Conservation (phyloP, 2,888 invertebrate species). For the Argyresthia albistria region DNA sequence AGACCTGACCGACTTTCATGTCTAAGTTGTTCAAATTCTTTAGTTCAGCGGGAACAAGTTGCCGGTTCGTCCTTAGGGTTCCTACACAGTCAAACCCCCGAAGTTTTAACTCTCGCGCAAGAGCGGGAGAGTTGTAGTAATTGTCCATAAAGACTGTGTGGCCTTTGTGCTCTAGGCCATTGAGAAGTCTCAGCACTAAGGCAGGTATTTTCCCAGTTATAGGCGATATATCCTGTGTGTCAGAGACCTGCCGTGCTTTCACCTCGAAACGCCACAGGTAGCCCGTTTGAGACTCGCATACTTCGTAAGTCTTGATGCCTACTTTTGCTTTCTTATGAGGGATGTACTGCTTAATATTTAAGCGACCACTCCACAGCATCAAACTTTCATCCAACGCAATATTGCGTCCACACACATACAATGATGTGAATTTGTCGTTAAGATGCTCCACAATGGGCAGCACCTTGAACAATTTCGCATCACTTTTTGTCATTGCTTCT, state of each 20-base stretch:
- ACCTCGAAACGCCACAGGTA: constrained; percentile 13
- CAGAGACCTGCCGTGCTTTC: not conserved
- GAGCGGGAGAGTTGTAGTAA: constrained; percentile 14
- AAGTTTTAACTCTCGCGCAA: constrained; percentile 14
- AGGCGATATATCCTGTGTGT: not conserved
- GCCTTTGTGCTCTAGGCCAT: constrained; percentile 11
- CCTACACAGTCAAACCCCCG: constrained; percentile 16
- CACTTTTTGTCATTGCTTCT: too few relatives aligned
- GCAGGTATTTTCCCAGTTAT: not conserved
- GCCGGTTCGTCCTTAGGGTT: constrained; percentile 13
- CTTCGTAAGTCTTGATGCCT: constrained; percentile 14
- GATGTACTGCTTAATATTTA: constrained; percentile 17
- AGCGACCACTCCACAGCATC: constrained; percentile 18
- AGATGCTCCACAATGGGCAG: constrained; percentile 10
- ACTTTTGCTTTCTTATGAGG: constrained; percentile 10
- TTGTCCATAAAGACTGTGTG: constrained; percentile 15
- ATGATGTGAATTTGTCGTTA: constrained; percentile 8
- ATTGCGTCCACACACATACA: constrained; percentile 11
- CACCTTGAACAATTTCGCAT: constrained; percentile 14
- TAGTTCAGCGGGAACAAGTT: constrained; percentile 13
- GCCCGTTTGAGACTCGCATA: constrained; percentile 12
- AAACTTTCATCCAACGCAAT: constrained; percentile 17
- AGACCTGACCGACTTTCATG: too few relatives aligned
- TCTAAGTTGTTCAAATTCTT: too few relatives aligned
- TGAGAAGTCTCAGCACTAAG: constrained; percentile 3